phyloP scores from a whole-genome alignment of 2,888 invertebrate species.

The Cheilosia vulpina region DNA sequence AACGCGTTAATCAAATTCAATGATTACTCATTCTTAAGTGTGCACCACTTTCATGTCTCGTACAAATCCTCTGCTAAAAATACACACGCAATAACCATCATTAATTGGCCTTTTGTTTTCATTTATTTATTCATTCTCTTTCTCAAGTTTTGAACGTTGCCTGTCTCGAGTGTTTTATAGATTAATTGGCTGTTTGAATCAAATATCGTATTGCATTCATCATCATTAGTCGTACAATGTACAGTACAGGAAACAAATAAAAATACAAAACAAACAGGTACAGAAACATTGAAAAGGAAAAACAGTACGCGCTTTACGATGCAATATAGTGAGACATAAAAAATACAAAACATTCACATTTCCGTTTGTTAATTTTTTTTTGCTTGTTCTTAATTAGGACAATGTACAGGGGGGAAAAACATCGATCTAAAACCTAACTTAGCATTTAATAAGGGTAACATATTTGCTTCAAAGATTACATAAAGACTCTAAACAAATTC shows the following conservation, averaged over 20 bases:
- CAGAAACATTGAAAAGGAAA: constrained; percentile 55
- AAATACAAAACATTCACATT: constrained; percentile 39
- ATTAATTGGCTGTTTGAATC: constrained; percentile 66
- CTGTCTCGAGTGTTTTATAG: constrained; percentile 55
- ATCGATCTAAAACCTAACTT: constrained; percentile 66
- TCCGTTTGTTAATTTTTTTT: constrained; percentile 2
- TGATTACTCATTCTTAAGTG: constrained; percentile 26
- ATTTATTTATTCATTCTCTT: constrained; percentile 9
- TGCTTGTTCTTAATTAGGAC: constrained; percentile 15
- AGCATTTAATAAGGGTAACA: constrained; percentile 45
- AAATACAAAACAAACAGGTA: constrained; percentile 44
- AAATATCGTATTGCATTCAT: constrained; percentile 72
- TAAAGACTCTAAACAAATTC: constrained; percentile 23
- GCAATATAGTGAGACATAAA: constrained; percentile 66
- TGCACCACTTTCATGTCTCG: constrained; percentile 17
- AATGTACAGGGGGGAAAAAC: constrained; percentile 52
- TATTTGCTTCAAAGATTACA: constrained; percentile 29
- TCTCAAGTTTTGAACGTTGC: constrained; percentile 18
- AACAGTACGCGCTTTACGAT: constrained; percentile 58
- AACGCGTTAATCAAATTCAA: constrained; percentile 24
- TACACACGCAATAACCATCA: constrained; percentile 53
- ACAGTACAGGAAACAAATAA: constrained; percentile 42
- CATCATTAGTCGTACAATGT: constrained; percentile 70
- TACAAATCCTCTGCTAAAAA: constrained; percentile 61
- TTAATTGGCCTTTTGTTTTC: constrained; percentile 29